Evolutionary conservation across 2,888 invertebrate genomes (phyloP).

Genomic region (Anorthoa munda): DNA sequence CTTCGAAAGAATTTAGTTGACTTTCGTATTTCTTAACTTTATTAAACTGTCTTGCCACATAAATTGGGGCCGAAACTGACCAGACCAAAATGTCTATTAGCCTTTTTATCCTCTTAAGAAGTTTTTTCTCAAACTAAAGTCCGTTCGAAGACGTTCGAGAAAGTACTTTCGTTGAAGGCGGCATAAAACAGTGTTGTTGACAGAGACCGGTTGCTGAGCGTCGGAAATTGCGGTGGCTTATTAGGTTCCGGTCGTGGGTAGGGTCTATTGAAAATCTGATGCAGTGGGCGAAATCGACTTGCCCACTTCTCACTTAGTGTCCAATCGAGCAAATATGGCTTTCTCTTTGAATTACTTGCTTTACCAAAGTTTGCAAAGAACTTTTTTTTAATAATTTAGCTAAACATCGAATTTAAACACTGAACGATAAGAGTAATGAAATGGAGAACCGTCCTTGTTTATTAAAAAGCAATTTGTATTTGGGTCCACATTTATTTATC

Average conservation of each 20-base stretch:
- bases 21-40: constrained; percentile 53
- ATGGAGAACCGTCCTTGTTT: neutral
- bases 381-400: constrained; percentile 12
- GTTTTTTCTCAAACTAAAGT: constrained; percentile 60
- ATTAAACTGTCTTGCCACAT: constrained; percentile 42
- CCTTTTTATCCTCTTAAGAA: constrained; percentile 44
- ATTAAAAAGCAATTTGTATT: constrained; percentile 6
- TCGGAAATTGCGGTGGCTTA: constrained; percentile 89
- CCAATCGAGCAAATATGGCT: constrained; percentile 59
- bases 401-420: constrained; percentile 18
- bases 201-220: constrained; percentile 76
- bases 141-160: constrained; percentile 64
- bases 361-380: constrained; percentile 15
- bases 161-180: constrained; percentile 78
- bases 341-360: constrained; percentile 42
- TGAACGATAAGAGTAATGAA: neutral
- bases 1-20: constrained; percentile 36
- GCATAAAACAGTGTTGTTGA: constrained; percentile 82
- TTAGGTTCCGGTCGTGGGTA: constrained; percentile 83
- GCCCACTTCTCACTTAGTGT: constrained; percentile 67
- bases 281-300: constrained; percentile 76
- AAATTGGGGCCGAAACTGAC: constrained; percentile 48
- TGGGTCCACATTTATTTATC: constrained; percentile 9
- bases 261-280: constrained; percentile 81
- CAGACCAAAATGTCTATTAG: constrained; percentile 52